Evolutionary conservation across 2,113 vertebrate species (phyloP).

Genomic region (Paedocypris sp.): DNA sequence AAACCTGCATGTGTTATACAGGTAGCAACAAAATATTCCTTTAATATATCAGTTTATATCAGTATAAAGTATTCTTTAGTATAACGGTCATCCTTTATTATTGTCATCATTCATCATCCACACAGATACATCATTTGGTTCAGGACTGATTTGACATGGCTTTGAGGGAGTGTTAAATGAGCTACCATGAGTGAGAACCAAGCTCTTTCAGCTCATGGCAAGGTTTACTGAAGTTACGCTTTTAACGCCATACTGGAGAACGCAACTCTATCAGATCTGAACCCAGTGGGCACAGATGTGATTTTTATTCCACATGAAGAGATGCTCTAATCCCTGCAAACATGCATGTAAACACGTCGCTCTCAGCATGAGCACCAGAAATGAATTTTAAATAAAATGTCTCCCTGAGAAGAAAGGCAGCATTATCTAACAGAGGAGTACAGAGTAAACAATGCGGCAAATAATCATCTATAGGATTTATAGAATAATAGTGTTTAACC

Average conservation of each 20-base stretch:
- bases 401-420: neutral
- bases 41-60: too few relatives aligned
- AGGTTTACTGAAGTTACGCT: constrained; percentile 22
- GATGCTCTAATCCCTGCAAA: neutral
- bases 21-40: too few relatives aligned
- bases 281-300: constrained; percentile 25
- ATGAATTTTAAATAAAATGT: constrained; percentile 11
- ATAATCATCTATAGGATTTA: constrained; percentile 7
- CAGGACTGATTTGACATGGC: constrained; percentile 11
- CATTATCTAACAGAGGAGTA: neutral
- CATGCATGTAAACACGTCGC: neutral
- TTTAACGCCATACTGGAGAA: too few relatives aligned
- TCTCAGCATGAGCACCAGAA: neutral
- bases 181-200: constrained; percentile 14
- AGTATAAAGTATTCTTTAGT: too few relatives aligned
- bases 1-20: too few relatives aligned
- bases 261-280: constrained; percentile 26
- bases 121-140: constrained; percentile 5
- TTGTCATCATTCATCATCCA: neutral
- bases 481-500: too few relatives aligned
- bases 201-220: constrained; percentile 32
- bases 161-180: constrained; percentile 25
- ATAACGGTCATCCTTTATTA: too few relatives aligned
- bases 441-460: neutral
- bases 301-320: constrained; percentile 21